These are phyloP conservation scores for Triops longicaudatus DNA, from an alignment of 1,140 invertebrate species.

Conservation along the genomic window DNA sequence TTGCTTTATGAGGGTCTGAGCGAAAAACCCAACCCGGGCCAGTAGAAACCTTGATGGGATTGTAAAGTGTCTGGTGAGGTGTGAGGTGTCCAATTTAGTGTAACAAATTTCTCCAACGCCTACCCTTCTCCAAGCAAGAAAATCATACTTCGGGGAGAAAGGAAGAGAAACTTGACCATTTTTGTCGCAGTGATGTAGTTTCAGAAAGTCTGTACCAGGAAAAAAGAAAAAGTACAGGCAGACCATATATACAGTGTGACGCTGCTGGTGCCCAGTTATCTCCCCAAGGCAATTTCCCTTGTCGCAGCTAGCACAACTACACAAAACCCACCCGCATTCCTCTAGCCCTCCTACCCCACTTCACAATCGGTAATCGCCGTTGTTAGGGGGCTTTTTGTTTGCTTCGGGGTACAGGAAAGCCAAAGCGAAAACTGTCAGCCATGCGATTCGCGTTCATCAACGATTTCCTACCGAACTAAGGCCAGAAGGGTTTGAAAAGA, in stretches of 20 bases:
- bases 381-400: background rate
- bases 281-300: too few relatives aligned
- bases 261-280: too few relatives aligned
- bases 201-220: too few relatives aligned
- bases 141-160: background rate
- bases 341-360: background rate
- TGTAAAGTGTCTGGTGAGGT: slow-evolving; percentile 3
- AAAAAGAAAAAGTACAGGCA: too few relatives aligned
- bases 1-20: background rate
- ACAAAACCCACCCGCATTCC: background rate
- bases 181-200: too few relatives aligned
- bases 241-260: too few relatives aligned
- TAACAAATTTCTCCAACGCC: background rate
- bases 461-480: background rate
- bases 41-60: background rate
- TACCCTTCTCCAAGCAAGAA: background rate
- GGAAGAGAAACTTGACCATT: background rate
- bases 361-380: background rate
- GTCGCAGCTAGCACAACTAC: background rate
- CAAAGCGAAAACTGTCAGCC: background rate
- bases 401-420: background rate
- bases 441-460: background rate
- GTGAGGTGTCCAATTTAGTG: slow-evolving; percentile 10
- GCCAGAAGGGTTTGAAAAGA: background rate
- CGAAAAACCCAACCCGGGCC: background rate